Base-by-base conservation (phyloP, 2,888 invertebrate species). In the Lymantria monacha region DNA sequence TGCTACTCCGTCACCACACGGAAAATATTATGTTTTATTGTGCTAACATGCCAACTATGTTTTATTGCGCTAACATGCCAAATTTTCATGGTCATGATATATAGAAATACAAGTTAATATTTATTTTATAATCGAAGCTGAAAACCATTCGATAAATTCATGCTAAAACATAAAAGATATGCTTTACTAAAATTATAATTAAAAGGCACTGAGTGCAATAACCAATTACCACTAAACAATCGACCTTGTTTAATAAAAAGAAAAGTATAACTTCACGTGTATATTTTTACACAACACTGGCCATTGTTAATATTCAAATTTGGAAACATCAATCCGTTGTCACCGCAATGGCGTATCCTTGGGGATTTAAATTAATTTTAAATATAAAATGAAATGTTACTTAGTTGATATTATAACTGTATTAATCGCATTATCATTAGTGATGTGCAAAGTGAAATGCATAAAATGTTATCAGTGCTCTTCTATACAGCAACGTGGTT, bases 381-480 rank as follows among this genome's bases (percentile, higher is more conserved):
- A 55, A 53, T 41, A 53, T 57, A 75, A 65, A 68, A 74, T 76
- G 75, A 63, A 57, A 70, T 69, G 61, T 49, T 55, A 42, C 52
- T 58, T 36, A 53, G 42, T 22, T 42, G 13, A 46, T 42, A 41
- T 49, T 52, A 59, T 51, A 44, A 44, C 61, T 48, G 22, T 49
- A 48, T 36, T 67, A 51, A 36, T 71, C 51, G 37, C 70, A 42
- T 43, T 81, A 45, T 49, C 73, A 14, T 42, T 70, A 36, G 46
- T 66, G 40, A 69, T 69, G 59, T 70, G 61, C 41, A 68, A 59
- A 49, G 67, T 69, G 11, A 37, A 48, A 7, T 57, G 76, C 15
- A 49, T 89, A 42, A 81, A 83, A 72, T 90, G 90, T 63, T 90
- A 84, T 65, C 89, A 88, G 62, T 90, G 90, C 49, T 71, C 79